phyloP scores from a whole-genome alignment of 2,888 invertebrate genomes.

The Synanthedon tipuliformis region DNA sequence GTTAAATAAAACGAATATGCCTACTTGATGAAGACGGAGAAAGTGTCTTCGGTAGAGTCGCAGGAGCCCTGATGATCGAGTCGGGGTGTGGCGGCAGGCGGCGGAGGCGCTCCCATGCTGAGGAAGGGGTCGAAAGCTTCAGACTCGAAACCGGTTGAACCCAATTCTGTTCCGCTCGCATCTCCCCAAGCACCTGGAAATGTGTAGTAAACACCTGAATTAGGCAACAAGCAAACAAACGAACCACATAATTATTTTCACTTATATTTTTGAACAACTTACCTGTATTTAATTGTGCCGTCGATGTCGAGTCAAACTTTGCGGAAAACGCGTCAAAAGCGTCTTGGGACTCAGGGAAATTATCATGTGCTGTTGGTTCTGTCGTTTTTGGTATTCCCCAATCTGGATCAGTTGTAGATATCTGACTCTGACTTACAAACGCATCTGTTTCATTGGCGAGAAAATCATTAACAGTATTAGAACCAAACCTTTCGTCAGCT shows the following conservation, averaged over 20 bases:
- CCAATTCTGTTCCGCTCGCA: slow-evolving; percentile 23
- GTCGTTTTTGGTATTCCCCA: slow-evolving; percentile 26
- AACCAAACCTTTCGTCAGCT: not conserved
- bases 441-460: not conserved
- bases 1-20: slow-evolving; percentile 5
- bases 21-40: slow-evolving; percentile 84
- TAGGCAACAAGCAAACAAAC: too few relatives aligned
- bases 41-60: slow-evolving; percentile 85
- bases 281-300: slow-evolving; percentile 42
- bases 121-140: slow-evolving; percentile 86
- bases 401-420: slow-evolving; percentile 21
- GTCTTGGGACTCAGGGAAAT: slow-evolving; percentile 46
- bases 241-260: slow-evolving; percentile 2
- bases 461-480: not conserved
- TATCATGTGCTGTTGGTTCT: slow-evolving; percentile 38
- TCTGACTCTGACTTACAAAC: not conserved
- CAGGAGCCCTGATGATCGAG: slow-evolving; percentile 73
- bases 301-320: slow-evolving; percentile 82
- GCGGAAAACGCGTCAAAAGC: slow-evolving; percentile 90
- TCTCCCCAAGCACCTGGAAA: slow-evolving; percentile 49
- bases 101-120: slow-evolving; percentile 81
- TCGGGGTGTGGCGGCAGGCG: slow-evolving; percentile 76
- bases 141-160: slow-evolving; percentile 74
- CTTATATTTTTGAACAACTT: slow-evolving; percentile 12
- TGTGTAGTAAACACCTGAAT: too few relatives aligned